Conservation (phyloP, 1,140 invertebrate genomes). For the Microvelia longipes region DNA sequence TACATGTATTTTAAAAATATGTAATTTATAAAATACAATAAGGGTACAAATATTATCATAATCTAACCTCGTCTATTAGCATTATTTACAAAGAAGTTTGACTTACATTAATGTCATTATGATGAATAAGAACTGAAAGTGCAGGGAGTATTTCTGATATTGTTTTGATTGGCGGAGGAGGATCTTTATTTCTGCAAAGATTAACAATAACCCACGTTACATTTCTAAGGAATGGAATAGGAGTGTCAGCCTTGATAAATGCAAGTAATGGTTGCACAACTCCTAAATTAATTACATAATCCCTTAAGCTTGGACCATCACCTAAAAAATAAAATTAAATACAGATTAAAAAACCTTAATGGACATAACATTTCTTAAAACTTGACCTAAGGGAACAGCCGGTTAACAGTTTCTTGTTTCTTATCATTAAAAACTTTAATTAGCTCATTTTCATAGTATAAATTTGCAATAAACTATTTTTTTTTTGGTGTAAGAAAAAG, state of each 20-base stretch:
- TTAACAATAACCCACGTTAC: constrained; percentile 98
- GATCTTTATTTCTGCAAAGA: constrained; percentile 90
- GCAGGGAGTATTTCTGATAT: constrained; percentile 90
- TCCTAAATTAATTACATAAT: constrained; percentile 81
- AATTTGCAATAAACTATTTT: too few species aligned
- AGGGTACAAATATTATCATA: too few species aligned
- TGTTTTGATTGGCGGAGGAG: constrained; percentile 67
- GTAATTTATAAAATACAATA: too few species aligned
- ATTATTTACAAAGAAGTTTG: constrained; percentile 8
- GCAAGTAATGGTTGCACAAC: constrained; percentile 74
- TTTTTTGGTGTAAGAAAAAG: too few species aligned
- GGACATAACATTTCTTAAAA: constrained; percentile 59
- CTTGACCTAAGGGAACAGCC: too few species aligned
- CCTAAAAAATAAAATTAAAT: constrained; percentile 37
- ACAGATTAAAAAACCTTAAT: not conserved
- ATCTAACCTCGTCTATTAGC: not conserved
- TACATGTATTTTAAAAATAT: too few species aligned
- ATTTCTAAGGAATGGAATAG: constrained; percentile 81
- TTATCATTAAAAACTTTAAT: too few species aligned
- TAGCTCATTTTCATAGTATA: too few species aligned
- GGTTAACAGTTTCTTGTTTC: too few species aligned
- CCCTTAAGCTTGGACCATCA: constrained; percentile 75
- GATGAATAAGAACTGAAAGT: constrained; percentile 82
- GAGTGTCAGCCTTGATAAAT: constrained; percentile 86
- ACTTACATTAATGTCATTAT: constrained; percentile 85